Evolutionary conservation across 2,797 vertebrate genomes (phyloP).

Genomic region (Lithobates sylvaticus): DNA sequence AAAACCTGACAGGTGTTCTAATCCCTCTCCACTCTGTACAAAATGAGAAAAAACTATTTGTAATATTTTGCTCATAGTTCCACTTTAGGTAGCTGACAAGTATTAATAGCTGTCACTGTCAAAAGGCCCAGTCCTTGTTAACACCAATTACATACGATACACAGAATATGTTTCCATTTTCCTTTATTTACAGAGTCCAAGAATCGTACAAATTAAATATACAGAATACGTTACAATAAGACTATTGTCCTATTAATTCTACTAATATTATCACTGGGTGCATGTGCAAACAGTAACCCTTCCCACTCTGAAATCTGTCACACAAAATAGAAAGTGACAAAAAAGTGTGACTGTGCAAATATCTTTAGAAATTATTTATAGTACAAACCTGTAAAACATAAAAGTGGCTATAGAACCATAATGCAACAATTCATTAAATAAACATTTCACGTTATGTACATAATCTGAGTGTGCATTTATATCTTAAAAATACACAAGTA

Average conservation of each 20-base stretch:
- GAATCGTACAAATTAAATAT: conserved; percentile 81
- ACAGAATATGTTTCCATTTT: conserved; percentile 39
- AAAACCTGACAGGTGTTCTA: no score
- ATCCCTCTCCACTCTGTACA: no score
- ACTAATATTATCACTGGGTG: background rate
- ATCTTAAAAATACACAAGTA: background rate
- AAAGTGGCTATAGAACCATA: conserved; percentile 69
- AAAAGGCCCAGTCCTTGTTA: background rate
- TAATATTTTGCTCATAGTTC: no score
- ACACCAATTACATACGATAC: background rate
- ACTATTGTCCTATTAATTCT: background rate
- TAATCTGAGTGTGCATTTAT: conserved; percentile 42
- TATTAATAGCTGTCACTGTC: no score
- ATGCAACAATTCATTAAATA: conserved; percentile 32
- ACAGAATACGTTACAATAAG: conserved; percentile 68
- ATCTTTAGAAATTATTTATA: conserved; percentile 75
- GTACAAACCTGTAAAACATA: conserved; percentile 69
- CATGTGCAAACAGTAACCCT: conserved; percentile 62
- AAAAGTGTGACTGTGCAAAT: conserved; percentile 83
- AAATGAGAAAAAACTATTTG: no score
- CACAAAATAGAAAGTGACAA: conserved; percentile 82
- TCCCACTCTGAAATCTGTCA: conserved; percentile 71
- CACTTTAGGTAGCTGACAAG: no score
- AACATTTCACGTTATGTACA: conserved; percentile 76
- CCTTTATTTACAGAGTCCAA: conserved; percentile 78